Evolutionary conservation across 2,888 invertebrate species (phyloP), one percentile per base, ranked within the genome.

Genomic region (Aphodius sticticus): DNA sequence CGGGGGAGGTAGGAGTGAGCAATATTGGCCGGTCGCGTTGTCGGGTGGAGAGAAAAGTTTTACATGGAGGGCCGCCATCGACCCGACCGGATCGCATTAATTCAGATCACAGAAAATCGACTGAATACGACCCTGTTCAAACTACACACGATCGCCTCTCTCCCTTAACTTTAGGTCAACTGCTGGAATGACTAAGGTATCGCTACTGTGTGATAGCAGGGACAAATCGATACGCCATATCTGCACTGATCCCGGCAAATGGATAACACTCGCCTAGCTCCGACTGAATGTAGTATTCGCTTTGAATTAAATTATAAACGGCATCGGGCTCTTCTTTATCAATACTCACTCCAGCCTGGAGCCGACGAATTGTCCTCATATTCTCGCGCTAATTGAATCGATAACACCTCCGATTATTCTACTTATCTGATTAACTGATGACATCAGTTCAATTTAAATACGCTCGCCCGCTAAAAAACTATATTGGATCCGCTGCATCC

Each of bases 131-230:
- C 74, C 74, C 74, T 74, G 74, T 74, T 74, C 74, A 35, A 36
- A 74, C 74, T 74, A 74, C 74, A 74, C 74, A 74, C 74, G 74
- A 74, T 74, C 74, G 36, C 36, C 74, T 74, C 74, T 35, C 74
- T 37, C 71, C 74, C 74, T 74, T 74, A 74, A 74, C 35, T 74
- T 53, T 74, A 74, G 74, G 74, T 74, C 74, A 74, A 74, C 74
- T 74, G 74, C 74, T 74, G 74, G 74, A 74, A 74, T 74, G 74
- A 74, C 74, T 74, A 74, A 74, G 74, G 74, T 74, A 74, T 74
- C 74, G 74, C 74, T 7, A 37, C 74, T 35, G 74, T 74, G 53
- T 53, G 53, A 53, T 53, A 53, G 3, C 53, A 53, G 53, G 53
- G 53, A 35, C 26, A 74, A 74, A 74, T 74, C 74, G 74, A 74